A percentile compares a stretch with the other conserved stretches of the same genome.
Conservation (phyloP, 2,888 invertebrate species). For the Dynastes maya region DNA sequence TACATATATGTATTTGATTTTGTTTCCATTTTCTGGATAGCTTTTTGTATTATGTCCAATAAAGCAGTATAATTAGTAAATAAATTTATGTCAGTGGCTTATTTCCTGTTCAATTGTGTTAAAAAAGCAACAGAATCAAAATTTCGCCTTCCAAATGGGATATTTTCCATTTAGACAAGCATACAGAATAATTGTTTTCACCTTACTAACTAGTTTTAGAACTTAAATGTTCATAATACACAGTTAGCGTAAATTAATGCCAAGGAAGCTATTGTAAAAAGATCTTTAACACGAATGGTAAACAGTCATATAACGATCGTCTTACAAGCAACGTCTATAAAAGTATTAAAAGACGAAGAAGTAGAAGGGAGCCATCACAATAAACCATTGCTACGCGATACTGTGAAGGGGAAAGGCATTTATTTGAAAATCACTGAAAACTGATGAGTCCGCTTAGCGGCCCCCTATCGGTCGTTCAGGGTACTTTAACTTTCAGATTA, state of each 20-base stretch:
- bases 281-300: neutral
- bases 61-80: too few relatives aligned
- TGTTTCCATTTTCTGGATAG: too few relatives aligned
- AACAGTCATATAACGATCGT: neutral
- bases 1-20: too few relatives aligned
- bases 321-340: neutral
- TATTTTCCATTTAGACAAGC: too few relatives aligned
- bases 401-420: constrained; percentile 57
- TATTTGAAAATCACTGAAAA: constrained; percentile 65
- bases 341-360: neutral
- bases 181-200: too few relatives aligned
- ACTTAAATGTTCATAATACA: too few relatives aligned
- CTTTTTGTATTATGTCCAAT: too few relatives aligned
- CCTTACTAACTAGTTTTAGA: too few relatives aligned
- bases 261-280: neutral
- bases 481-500: constrained; percentile 65
- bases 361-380: neutral
- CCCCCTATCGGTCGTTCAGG: constrained; percentile 60
- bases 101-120: too few relatives aligned
- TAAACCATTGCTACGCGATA: constrained; percentile 10
- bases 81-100: too few relatives aligned
- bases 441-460: constrained; percentile 63
- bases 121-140: too few relatives aligned
- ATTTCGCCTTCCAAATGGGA: too few relatives aligned
- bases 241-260: neutral